Evolutionary conservation across 2,797 vertebrate species (phyloP).

Genomic region (Carduelis carduelis): DNA sequence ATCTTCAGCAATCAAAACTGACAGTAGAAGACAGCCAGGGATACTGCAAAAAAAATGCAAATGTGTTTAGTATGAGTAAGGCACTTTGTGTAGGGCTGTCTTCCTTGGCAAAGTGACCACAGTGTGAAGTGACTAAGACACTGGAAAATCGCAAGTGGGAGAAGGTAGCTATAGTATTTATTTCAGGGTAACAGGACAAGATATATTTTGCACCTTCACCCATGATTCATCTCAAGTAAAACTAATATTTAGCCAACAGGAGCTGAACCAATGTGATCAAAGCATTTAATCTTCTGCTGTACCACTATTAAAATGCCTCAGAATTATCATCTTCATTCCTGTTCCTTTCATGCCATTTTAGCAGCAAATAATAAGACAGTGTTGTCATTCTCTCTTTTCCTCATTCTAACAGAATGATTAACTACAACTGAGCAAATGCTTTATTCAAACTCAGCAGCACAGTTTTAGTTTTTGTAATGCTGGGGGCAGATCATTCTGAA

Average conservation of each 20-base stretch:
- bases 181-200: neutral
- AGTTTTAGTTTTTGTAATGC: neutral
- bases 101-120: neutral
- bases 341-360: neutral
- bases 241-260: neutral
- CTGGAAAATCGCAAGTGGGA: neutral
- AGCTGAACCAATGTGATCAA: neutral
- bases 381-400: neutral
- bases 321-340: neutral
- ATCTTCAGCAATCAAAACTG: neutral
- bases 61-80: neutral
- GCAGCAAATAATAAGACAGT: neutral
- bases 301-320: neutral
- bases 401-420: neutral
- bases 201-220: neutral
- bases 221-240: neutral
- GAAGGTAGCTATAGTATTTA: neutral
- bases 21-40: neutral
- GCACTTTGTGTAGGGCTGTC: neutral
- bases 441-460: neutral
- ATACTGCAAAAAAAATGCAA: neutral
- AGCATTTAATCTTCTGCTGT: neutral
- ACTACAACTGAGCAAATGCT: neutral
- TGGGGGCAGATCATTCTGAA: neutral
- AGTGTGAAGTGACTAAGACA: neutral